Conservation (phyloP, 2,888 invertebrate genomes). For the Cryptocheilus praepositus region DNA sequence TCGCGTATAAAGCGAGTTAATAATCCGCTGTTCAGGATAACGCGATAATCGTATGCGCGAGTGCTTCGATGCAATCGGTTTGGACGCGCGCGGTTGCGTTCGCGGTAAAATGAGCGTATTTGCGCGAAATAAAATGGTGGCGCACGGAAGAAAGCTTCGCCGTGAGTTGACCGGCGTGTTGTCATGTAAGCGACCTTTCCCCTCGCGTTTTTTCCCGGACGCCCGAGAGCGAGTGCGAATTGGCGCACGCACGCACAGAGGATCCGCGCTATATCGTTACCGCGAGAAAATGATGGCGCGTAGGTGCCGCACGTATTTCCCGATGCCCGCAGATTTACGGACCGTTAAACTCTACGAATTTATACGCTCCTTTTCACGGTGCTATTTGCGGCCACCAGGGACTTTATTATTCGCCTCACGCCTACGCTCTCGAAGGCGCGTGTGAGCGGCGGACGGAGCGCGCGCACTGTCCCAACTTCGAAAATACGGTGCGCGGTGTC, state of each 20-base stretch:
- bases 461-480: not conserved
- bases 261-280: conserved; percentile 30
- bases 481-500: conserved; percentile 9
- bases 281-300: conserved; percentile 46
- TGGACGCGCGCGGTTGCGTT: too few species aligned
- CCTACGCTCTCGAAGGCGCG: conserved; percentile 31
- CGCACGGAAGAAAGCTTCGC: too few species aligned
- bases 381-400: conserved; percentile 29
- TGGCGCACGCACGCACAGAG: not conserved
- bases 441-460: not conserved
- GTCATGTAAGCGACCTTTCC: not conserved
- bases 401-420: conserved; percentile 43
- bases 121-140: too few species aligned
- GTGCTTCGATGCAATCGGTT: too few species aligned
- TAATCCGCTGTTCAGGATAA: too few species aligned
- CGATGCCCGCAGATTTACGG: conserved; percentile 52
- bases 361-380: conserved; percentile 43
- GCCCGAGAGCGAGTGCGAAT: not conserved
- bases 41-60: too few species aligned
- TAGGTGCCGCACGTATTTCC: conserved; percentile 47
- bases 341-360: conserved; percentile 52
- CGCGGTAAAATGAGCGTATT: too few species aligned
- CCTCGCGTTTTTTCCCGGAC: not conserved
- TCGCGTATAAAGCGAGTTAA: too few species aligned
- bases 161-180: too few species aligned